Evolutionary conservation across 2,113 vertebrate species (phyloP), one percentile per base, ranked within the genome.

Genomic region (Himantopus leucocephalus): DNA sequence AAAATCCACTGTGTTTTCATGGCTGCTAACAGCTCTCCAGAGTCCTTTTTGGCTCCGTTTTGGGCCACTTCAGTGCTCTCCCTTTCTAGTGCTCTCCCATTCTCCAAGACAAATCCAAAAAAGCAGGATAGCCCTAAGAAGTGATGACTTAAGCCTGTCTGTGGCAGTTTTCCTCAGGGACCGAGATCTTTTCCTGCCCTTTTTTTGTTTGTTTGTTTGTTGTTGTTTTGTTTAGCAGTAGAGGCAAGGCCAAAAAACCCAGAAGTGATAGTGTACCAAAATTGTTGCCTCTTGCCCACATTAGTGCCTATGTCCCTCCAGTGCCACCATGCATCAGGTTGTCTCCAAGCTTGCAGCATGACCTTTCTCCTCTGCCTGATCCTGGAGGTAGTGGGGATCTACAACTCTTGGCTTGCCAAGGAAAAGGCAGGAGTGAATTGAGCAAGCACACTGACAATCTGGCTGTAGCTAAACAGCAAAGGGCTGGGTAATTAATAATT

Each of bases 401-500:
- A 20, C 27, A 88, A 41, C 24, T 93, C 4, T 0, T 45, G 50
- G 6, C 18, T 93, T 83, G 66, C 29, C 62, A 58, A 81, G 37
- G n/a, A 84, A 88, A 76, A 77, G 7, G 5, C 32, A 76, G 29
- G 55, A 90, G 23, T 39, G 41, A 72, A 73, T 14, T 66, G 72
- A 83, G 53, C 29, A 62, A 85, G 29, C 21, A 58, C 32, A 29
- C 8, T 70, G 78, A 71, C 26, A 70, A 27, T 19, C 12, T 88
- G 58, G 48, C 48, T 66, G 41, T 48, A 88, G 47, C 37, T 83
- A 84, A 86, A 77, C 9, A 67, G 34, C 11, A 88, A 88, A 77
- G 3, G 8, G 12, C 30, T 63, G n/a, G 15, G 35, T 88, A 92
- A 85, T 90, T 76, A 93, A 90, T 71, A 90, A 91, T 94, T 90